Conservation (phyloP, 2,113 vertebrate species). For the Rhinolophus sinicus region DNA sequence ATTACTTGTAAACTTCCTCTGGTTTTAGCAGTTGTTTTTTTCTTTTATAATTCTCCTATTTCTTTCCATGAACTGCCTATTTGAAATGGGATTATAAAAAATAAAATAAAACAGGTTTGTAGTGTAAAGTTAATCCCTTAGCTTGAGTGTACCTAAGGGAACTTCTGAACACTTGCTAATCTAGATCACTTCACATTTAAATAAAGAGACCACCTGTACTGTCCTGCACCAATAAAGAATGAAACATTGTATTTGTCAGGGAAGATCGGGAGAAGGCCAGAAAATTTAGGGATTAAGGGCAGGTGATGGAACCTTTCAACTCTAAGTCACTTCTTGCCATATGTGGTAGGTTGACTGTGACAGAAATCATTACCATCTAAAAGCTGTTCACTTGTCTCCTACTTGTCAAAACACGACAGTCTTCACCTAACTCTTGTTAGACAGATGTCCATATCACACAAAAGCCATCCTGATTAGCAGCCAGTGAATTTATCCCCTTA, state of each 20-base stretch:
- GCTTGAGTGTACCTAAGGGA: neutral
- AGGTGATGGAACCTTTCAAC: constrained; percentile 38
- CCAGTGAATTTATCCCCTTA: neutral
- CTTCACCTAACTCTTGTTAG: constrained; percentile 42
- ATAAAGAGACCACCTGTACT: neutral
- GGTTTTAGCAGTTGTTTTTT: neutral
- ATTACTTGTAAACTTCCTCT: constrained; percentile 47
- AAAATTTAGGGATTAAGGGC: neutral
- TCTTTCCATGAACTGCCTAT: neutral
- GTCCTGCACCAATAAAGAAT: neutral
- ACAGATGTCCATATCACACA: constrained; percentile 51
- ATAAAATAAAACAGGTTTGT: neutral
- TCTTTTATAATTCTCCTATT: neutral
- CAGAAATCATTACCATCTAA: constrained; percentile 58
- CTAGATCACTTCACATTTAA: constrained; percentile 50
- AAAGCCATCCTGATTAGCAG: constrained; percentile 49
- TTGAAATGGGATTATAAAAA: neutral
- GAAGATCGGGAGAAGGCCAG: neutral
- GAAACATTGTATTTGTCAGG: constrained; percentile 14
- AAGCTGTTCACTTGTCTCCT: neutral
- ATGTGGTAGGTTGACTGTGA: constrained; percentile 40
- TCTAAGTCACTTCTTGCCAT: neutral
- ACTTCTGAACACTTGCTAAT: constrained; percentile 5
- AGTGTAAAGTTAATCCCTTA: neutral
- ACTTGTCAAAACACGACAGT: constrained; percentile 19